Percentiles rank a stretch among this genome's conserved stretches.
phyloP scores from a whole-genome alignment of 1,140 invertebrate genomes.

The Oppia nitens region DNA sequence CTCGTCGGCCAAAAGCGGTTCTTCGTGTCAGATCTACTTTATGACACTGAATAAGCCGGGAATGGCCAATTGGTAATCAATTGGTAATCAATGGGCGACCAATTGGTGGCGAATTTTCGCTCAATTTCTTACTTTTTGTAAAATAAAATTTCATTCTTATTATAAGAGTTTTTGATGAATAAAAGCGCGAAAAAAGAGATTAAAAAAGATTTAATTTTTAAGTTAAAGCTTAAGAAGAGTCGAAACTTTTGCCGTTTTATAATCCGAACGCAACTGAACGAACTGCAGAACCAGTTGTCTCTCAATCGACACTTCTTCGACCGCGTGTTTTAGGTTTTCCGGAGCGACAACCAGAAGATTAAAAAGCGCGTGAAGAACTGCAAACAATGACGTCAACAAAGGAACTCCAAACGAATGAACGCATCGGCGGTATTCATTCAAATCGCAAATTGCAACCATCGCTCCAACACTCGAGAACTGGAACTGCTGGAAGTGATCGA shows the following conservation, averaged over 20 bases:
- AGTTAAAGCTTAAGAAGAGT: too few relatives aligned
- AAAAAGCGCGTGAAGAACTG: constrained; percentile 83
- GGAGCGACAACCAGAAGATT: constrained; percentile 89
- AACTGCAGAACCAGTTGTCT: constrained; percentile 67
- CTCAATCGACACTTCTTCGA: constrained; percentile 80
- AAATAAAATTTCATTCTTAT: too few relatives aligned
- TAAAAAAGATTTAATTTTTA: too few relatives aligned
- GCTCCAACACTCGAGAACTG: constrained; percentile 91
- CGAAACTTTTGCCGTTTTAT: constrained; percentile 70
- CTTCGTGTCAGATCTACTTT: constrained; percentile 99
- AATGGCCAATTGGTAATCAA: constrained; percentile 96
- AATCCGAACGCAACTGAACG: constrained; percentile 80
- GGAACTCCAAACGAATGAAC: constrained; percentile 52
- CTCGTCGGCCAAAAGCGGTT: constrained; percentile 94
- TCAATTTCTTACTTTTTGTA: too few relatives aligned
- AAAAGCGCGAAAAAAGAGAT: too few relatives aligned
- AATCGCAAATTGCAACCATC: constrained; percentile 93
- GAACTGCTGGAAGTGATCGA: constrained; percentile 85
- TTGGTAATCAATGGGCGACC: too few relatives aligned
- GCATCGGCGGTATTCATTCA: constrained; percentile 79
- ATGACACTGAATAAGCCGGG: constrained; percentile 99
- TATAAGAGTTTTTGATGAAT: too few relatives aligned
- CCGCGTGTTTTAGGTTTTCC: constrained; percentile 88
- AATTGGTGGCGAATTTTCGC: too few relatives aligned
- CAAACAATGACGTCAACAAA: constrained; percentile 68